Evolutionary conservation across 2,113 vertebrate species (phyloP), one percentile per base, ranked within the genome.

Genomic region (Heliornis fulica): DNA sequence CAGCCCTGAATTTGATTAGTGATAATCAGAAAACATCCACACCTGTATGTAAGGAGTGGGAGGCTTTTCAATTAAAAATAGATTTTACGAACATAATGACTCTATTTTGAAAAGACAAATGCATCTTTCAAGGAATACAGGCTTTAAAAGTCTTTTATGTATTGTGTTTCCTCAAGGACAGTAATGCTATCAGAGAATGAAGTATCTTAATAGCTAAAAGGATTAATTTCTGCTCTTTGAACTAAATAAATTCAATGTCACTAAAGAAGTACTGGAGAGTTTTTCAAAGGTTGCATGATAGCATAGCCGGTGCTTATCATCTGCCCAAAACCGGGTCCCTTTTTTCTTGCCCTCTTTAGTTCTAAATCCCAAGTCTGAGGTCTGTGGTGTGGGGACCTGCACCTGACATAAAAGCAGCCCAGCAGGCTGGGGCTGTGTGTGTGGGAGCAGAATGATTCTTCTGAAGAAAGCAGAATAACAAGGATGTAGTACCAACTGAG

Each of bases 51-150:
- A 90, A 38, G 50, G 54, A 90, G 82, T 38, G 32, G 38, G 64
- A 83, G 41, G 66, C 41, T 95, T 93, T 94, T 85, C 78, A 79
- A 46, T 48, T 88, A 83, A 72, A 94, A 91, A 80, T 65, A 18
- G 54, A 77, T 90, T 87, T 91, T 77, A 69, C 83, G 82, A 90
- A 80, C 43, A 75, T 63, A 40, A 70, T 82, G 48, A 61, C 38
- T 75, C 57, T 80, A 22, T 74, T 93, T 88, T 54, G 80, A 96
- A 90, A 74, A 29, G 43, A 76, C 11, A 80, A 91, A 88, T 77
- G 32, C 68, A 80, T 51, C 56, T 89, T 88, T 83, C 60, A 90
- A 77, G 38, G 41, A 91, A 82, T 59, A 80, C 0, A 5, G 90
- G n/a, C 54, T 66, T 50, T 63, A 66, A 77, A 86, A 86, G 36